A percentile compares a stretch with the other conserved stretches of the same genome.
These are phyloP conservation scores for Columbina picui DNA, from an alignment of 2,113 vertebrate genomes.

Conservation along the genomic window DNA sequence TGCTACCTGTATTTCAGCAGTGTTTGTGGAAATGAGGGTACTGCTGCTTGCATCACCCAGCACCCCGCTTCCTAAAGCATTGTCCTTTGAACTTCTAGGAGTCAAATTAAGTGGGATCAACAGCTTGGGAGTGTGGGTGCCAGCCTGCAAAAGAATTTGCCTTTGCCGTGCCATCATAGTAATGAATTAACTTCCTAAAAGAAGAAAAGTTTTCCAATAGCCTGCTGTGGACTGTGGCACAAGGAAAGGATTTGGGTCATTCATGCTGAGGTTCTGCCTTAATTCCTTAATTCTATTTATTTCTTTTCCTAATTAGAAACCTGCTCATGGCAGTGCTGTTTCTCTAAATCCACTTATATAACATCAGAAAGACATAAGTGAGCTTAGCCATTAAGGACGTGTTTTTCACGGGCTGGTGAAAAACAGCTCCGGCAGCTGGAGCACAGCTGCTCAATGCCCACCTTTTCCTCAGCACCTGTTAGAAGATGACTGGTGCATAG, in stretches of 20 bases:
- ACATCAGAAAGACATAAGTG: neutral
- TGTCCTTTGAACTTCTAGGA: neutral
- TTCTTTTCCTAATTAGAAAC: conserved; percentile 57
- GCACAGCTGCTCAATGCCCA: rapidly evolving
- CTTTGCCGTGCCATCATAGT: neutral
- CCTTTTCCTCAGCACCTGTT: rapidly evolving
- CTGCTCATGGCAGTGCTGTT: neutral
- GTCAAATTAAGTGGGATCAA: neutral
- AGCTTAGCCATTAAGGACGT: neutral
- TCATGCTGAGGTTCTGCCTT: conserved; percentile 52
- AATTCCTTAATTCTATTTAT: conserved; percentile 52
- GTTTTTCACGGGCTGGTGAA: neutral
- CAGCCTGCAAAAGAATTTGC: conserved; percentile 23
- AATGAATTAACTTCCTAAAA: neutral
- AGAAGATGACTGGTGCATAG: neutral
- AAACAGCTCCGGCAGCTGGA: neutral
- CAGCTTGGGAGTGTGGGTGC: neutral
- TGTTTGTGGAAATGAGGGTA: neutral
- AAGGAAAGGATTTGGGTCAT: conserved; percentile 56
- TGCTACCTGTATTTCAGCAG: neutral
- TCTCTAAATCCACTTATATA: conserved; percentile 34
- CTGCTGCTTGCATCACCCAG: neutral
- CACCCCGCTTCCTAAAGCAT: neutral
- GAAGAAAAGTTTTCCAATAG: neutral
- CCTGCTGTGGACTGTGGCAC: conserved; percentile 11